Base-by-base conservation (phyloP, 2,888 invertebrate species). In the Exephanes ischioxanthus region DNA sequence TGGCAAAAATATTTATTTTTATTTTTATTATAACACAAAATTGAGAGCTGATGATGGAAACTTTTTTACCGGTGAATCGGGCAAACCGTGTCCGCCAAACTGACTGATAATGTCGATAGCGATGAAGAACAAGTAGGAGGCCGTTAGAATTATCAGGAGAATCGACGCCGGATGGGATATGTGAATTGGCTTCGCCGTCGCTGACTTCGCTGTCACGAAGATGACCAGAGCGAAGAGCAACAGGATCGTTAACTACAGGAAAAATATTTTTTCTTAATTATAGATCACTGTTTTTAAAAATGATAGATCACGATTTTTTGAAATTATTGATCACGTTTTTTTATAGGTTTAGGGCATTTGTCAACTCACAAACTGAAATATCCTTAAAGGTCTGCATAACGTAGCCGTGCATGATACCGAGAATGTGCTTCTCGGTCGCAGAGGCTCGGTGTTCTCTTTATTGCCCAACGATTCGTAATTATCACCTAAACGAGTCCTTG, bases 61-160 rank as follows among this genome's bases (percentile, higher is more conserved):
- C 4, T 26, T 58, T 87, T 58, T 87, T 88, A 93, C 93, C 80
- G 91, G 90, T 11, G 87, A 87, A 45, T 89, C 87, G 9, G 88
- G 84, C 33, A 89, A 11, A 26, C 83, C 79, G 63, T 75, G 80
- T n/a, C 86, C 87, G 16, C 88, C 75, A 51, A 91, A 90, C 68
- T 91, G 89, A 41, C 81, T 89, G 67, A 92, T 91, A 9, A 92
- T 86, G 55, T 93, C 92, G 75, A 92, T 41, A 30, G 89, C 87
- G 76, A 90, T 84, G 73, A 90, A 84, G 82, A 93, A 90, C 33
- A 91, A 79, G 58, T 91, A 93, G n/a, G 89, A 75, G 7, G 89
- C 83, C 7, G 89, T 87, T 3, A 91, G 61, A 41, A 86, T 83
- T 41, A 92, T 85, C 26, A 93, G 76, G 19, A 92, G 48, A 71